Conservation (phyloP, 2,113 vertebrate genomes). For the Montifringilla adamsi region DNA sequence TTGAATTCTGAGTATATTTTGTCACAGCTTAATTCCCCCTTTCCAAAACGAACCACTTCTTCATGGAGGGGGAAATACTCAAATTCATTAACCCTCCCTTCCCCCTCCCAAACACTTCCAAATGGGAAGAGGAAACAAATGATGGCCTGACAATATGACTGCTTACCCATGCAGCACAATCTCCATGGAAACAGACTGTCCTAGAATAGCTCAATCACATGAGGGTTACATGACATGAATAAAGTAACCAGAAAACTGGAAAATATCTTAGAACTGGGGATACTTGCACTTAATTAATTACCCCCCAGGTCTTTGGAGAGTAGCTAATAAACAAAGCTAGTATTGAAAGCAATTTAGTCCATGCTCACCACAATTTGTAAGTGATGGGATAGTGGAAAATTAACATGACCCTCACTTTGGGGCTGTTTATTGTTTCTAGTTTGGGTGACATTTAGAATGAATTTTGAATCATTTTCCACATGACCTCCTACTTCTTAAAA, state of each 20-base stretch:
- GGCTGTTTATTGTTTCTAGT: background rate
- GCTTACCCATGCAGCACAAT: slow-evolving; percentile 38
- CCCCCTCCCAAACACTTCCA: background rate
- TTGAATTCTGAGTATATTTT: background rate
- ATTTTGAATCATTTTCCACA: background rate
- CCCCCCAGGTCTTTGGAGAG: background rate
- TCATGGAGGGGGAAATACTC: background rate
- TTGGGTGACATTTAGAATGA: background rate
- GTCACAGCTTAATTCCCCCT: background rate
- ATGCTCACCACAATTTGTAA: background rate
- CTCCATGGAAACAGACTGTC: slow-evolving; percentile 60
- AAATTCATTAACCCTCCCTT: background rate
- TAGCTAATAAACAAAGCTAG: background rate
- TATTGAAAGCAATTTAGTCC: background rate
- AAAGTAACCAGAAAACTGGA: slow-evolving; percentile 53
- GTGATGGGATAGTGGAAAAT: background rate
- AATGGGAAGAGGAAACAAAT: slow-evolving; percentile 54
- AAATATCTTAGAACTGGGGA: background rate
- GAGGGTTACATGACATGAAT: slow-evolving; percentile 60
- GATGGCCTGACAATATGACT: slow-evolving; percentile 26
- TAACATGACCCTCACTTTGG: background rate
- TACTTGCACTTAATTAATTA: background rate
- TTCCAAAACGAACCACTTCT: background rate
- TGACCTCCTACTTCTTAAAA: background rate
- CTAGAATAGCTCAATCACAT: slow-evolving; percentile 58